A percentile compares a stretch with the other conserved stretches of the same genome.
These are phyloP conservation scores for Podilymbus podiceps DNA, from an alignment of 2,113 vertebrate genomes.

Conservation along the genomic window DNA sequence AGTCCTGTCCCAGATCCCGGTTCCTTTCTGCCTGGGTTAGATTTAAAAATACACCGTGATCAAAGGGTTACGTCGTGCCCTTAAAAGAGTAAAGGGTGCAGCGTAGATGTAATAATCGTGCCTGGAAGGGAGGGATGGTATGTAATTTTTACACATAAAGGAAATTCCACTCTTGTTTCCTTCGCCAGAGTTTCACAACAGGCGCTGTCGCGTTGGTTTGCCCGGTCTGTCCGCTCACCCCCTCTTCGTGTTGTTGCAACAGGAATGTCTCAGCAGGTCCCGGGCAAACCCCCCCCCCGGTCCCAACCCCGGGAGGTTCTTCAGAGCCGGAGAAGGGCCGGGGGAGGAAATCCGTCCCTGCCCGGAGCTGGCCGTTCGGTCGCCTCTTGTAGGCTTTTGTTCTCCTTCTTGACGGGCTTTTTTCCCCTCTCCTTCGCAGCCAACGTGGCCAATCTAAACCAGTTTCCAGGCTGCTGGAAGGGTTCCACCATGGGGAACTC, in stretches of 20 bases:
- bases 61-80: background rate
- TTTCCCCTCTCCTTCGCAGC: background rate
- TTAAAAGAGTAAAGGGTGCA: background rate
- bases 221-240: rapidly evolving
- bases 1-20: background rate
- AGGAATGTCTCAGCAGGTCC: background rate
- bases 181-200: background rate
- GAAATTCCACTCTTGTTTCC: background rate
- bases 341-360: too few species aligned
- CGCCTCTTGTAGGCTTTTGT: rapidly evolving
- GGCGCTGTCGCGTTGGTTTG: rapidly evolving
- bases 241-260: background rate
- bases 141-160: background rate
- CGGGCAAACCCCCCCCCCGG: too few species aligned
- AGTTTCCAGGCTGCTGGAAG: background rate
- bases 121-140: background rate
- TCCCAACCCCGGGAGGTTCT: background rate
- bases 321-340: background rate
- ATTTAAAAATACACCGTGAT: rapidly evolving
- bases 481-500: background rate
- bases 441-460: background rate
- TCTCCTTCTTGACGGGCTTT: background rate
- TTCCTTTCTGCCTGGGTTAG: rapidly evolving
- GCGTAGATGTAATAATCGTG: rapidly evolving
- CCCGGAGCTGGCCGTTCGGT: background rate